phyloP scores from a whole-genome alignment of 2,797 vertebrate species.

The Gymnothorax javanicus region DNA sequence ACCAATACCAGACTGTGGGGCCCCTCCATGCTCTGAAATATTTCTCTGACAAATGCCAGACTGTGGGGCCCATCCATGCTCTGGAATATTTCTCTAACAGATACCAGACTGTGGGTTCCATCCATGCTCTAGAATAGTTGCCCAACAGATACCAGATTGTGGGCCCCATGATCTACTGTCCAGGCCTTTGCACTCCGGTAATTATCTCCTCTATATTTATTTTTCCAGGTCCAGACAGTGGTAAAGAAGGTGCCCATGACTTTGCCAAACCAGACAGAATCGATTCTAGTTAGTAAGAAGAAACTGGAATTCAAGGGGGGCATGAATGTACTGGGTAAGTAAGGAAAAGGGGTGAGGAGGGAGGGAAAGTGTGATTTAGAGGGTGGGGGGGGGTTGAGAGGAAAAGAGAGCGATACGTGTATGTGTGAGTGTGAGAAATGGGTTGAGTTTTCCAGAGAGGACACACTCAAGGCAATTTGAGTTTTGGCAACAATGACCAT shows the following conservation, averaged over 20 bases:
- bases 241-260: slow-evolving; percentile 65
- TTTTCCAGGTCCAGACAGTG: slow-evolving; percentile 77
- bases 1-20: no score
- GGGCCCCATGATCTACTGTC: not conserved
- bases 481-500: not conserved
- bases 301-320: slow-evolving; percentile 82
- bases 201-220: not conserved
- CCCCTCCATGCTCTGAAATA: no score
- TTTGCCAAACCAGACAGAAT: slow-evolving; percentile 64
- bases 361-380: not conserved
- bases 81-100: not conserved
- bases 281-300: slow-evolving; percentile 66
- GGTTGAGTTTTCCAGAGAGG: not conserved
- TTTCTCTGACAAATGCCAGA: not conserved
- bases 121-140: not conserved
- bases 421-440: not conserved
- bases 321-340: slow-evolving; percentile 84
- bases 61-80: not conserved
- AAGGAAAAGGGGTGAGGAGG: not conserved
- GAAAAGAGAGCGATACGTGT: not conserved
- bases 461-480: not conserved
- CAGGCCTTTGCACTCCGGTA: not conserved
- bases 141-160: not conserved
- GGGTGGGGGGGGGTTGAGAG: not conserved
- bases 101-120: not conserved